Evolutionary conservation across 2,113 vertebrate genomes (phyloP).

Genomic region (Takifugu flavidus): DNA sequence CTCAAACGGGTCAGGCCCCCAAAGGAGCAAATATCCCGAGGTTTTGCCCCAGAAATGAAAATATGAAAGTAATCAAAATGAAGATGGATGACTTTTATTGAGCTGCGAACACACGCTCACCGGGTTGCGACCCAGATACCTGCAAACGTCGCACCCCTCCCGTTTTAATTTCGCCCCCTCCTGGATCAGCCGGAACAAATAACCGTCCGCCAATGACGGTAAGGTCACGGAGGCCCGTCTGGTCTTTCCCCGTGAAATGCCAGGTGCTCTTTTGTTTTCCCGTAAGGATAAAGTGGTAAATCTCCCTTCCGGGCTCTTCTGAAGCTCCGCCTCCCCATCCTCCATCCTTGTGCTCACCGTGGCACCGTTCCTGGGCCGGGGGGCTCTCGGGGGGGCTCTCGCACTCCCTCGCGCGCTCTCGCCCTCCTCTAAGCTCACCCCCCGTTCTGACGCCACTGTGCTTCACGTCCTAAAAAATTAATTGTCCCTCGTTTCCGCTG

Average conservation of each 20-base stretch:
- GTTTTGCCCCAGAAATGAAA: too few relatives aligned
- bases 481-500: constrained; percentile 55
- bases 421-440: constrained; percentile 13
- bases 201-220: constrained; percentile 33
- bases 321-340: constrained; percentile 11
- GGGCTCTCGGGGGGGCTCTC: neutral
- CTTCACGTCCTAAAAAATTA: constrained; percentile 65
- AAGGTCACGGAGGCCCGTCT: constrained; percentile 37
- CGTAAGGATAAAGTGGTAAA: constrained; percentile 18
- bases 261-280: constrained; percentile 19
- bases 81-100: too few relatives aligned
- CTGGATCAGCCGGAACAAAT: constrained; percentile 27
- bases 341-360: constrained; percentile 3
- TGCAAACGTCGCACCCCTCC: too few relatives aligned
- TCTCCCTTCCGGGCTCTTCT: constrained; percentile 18
- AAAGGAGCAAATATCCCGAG: too few relatives aligned
- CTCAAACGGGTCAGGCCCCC: too few relatives aligned
- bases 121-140: too few relatives aligned
- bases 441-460: constrained; percentile 14
- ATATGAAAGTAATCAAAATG: too few relatives aligned
- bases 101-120: too few relatives aligned
- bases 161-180: too few relatives aligned
- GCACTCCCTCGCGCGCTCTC: constrained; percentile 40
- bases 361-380: constrained; percentile 32
- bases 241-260: constrained; percentile 35